Evolutionary conservation across 35 echinoderm and acorn worm species (phyloP).

Genomic region (Diadema setosum): DNA sequence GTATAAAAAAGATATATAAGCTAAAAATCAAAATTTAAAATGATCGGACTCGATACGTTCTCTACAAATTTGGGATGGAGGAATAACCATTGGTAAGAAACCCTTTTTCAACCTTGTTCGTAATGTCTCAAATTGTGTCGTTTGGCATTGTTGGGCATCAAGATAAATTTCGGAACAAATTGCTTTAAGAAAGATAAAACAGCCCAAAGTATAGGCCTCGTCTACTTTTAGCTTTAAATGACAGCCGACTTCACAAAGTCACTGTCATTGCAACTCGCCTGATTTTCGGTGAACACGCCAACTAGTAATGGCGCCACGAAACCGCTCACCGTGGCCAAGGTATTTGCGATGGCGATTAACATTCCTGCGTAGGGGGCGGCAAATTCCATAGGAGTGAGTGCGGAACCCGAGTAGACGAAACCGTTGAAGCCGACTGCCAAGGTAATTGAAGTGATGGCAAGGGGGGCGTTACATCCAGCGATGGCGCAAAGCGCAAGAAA

Average conservation of each 20-base stretch:
- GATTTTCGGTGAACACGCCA: not conserved
- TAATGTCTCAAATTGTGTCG: not conserved
- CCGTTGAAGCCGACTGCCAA: not conserved
- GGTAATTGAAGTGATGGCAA: not conserved
- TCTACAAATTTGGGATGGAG: not conserved
- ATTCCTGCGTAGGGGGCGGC: not conserved
- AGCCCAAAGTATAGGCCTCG: not conserved
- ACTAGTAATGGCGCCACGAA: not conserved
- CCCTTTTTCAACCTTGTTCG: not conserved
- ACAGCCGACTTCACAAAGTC: not conserved
- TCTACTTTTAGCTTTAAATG: too few species aligned
- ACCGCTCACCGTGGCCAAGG: not conserved
- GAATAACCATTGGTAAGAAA: not conserved
- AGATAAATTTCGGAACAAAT: not conserved
- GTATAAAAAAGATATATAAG: not conserved
- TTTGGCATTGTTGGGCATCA: not conserved
- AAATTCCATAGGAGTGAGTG: not conserved
- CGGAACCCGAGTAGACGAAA: not conserved
- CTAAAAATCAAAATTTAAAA: not conserved
- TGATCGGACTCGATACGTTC: not conserved
- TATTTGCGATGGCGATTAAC: not conserved
- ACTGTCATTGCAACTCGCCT: not conserved
- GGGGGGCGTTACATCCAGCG: not conserved
- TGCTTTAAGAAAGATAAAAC: not conserved
- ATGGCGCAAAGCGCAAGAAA: not conserved